Conservation (phyloP, 1,140 invertebrate genomes). For the Mya arenaria region DNA sequence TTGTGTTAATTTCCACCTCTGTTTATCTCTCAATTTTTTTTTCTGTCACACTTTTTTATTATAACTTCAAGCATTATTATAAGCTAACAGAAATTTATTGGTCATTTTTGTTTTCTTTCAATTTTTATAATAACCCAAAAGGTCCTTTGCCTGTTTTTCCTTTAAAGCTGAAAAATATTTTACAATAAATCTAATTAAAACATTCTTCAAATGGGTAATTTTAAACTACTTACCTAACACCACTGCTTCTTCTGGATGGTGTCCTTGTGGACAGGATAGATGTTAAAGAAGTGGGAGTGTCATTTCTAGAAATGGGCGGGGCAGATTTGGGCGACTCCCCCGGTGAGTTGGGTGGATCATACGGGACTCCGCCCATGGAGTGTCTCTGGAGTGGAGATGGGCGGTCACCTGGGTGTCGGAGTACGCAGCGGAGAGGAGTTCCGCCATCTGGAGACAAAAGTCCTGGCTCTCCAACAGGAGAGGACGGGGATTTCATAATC, state of each 20-base stretch:
- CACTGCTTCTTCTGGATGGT: slow-evolving; percentile 58
- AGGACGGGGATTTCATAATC: slow-evolving; percentile 69
- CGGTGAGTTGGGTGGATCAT: slow-evolving; percentile 56
- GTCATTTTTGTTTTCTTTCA: no score
- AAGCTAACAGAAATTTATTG: no score
- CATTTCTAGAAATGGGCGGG: slow-evolving; percentile 60
- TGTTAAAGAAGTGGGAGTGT: slow-evolving; percentile 60
- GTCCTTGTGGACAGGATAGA: slow-evolving; percentile 57
- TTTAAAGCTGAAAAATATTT: no score
- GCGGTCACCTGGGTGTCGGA: slow-evolving; percentile 64
- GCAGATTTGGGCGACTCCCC: slow-evolving; percentile 60
- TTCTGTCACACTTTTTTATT: no score
- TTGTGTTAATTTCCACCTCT: no score
- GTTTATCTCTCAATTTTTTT: no score
- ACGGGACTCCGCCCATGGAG: slow-evolving; percentile 57
- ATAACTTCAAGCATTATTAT: no score
- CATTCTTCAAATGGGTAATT: no score
- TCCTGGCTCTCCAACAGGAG: slow-evolving; percentile 64
- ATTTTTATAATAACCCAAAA: no score
- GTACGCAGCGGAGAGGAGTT: slow-evolving; percentile 64
- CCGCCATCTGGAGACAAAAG: slow-evolving; percentile 63
- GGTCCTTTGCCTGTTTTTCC: no score
- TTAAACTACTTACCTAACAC: slow-evolving; percentile 57
- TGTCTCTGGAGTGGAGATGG: slow-evolving; percentile 68
- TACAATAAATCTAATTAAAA: no score